Base-by-base conservation (phyloP, 1,140 invertebrate species). In the Eurytemora carolleeae region DNA sequence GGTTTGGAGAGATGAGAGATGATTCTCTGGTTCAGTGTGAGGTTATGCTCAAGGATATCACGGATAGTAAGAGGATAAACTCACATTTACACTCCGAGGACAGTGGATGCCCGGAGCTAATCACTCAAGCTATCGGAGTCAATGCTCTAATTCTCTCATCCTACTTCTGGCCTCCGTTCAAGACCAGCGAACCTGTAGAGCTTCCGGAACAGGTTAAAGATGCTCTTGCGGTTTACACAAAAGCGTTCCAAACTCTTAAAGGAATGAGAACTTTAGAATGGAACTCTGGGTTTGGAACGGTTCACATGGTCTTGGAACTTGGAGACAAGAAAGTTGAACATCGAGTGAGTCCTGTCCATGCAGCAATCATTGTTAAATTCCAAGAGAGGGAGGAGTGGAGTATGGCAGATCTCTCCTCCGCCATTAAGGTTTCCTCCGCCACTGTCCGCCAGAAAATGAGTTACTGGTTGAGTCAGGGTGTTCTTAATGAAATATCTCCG, bases 161-260 rank as follows among this genome's bases (percentile, higher is more conserved):
- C n/a, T 91, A 98, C 69, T 98, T 97, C 76, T 99, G 95, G 95
- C 94, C 95, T 1, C 80, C 85, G 19, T 90, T 97, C 64, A 88
- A 95, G 70, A 90, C 94, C 70, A 56, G 54, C 24, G 91, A 96
- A 74, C 88, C 84, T 66, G 74, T 98, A 3, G 83, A 90, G 67
- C 70, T 98, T 26, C 91, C 91, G 2, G 75, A 79, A 22, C 75
- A 81, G 67, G 80, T 97, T 25, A 81, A 86, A 68, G 76, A 82
- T 63, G 83, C 87, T 68, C 78, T 97, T 59, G 80, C 87, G 54
- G 79, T 79, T 62, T 98, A 91, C 67, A 93, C 88, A 0, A 89
- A 87, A 69, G 81, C 82, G 1, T 98, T 89, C 76, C 90, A 96
- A 72, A 81, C 83, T 1, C 77, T 95, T 20, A 98, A 98, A 74